These are phyloP conservation scores for Actinia equina DNA, from an alignment of 64 coral and sea anemone species.

Conservation along the genomic window DNA sequence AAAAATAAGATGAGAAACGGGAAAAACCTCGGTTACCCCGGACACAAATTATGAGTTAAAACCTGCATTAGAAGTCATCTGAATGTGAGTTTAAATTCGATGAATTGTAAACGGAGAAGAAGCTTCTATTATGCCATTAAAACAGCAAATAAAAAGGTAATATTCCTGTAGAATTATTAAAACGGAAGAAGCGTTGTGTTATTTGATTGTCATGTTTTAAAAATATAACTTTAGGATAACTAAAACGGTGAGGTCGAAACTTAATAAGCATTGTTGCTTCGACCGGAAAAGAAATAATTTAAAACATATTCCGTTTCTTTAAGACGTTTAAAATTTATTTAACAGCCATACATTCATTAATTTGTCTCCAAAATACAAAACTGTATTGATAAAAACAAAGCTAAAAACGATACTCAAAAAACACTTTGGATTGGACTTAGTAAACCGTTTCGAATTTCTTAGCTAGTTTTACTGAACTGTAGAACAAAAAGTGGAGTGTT, in stretches of 20 bases:
- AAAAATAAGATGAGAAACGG: background rate
- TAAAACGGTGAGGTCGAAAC: background rate
- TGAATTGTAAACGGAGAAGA: background rate
- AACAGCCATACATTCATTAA: background rate
- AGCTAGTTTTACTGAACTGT: too few relatives aligned
- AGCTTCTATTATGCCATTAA: background rate
- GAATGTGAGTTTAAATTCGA: background rate
- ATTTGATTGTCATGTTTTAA: background rate
- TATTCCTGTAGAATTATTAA: background rate
- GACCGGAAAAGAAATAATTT: background rate
- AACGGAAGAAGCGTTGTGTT: background rate
- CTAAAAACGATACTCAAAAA: too few relatives aligned
- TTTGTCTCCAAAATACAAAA: conserved; percentile 25
- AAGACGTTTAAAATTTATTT: conserved; percentile 11
- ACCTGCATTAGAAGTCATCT: background rate
- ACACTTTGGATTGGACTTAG: background rate
- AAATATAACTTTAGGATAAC: background rate
- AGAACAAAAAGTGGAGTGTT: too few relatives aligned
- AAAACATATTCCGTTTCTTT: background rate
- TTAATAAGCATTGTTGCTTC: background rate
- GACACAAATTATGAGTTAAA: background rate
- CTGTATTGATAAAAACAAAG: background rate
- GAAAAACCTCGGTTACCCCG: background rate
- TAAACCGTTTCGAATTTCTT: too few relatives aligned
- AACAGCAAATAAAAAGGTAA: background rate